Conservation (phyloP, 2,888 invertebrate species). For the Strigamia maritima region DNA sequence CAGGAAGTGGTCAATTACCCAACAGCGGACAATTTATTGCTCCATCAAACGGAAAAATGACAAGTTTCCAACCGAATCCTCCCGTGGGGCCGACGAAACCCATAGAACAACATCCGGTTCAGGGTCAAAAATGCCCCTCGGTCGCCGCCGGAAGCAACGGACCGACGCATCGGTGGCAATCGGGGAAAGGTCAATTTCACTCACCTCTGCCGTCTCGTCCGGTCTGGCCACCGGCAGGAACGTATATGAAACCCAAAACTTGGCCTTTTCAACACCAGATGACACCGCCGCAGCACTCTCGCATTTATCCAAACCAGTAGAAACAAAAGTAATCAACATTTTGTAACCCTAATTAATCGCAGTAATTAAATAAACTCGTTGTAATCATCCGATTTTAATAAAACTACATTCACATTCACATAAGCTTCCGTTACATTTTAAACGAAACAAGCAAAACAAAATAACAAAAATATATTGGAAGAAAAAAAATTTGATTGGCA, state of each 20-base stretch:
- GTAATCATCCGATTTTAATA: too few relatives aligned
- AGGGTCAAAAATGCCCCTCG: background rate
- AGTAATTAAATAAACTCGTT: too few relatives aligned
- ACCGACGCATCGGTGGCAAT: background rate
- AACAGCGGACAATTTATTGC: too few relatives aligned
- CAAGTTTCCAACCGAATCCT: too few relatives aligned
- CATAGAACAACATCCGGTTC: too few relatives aligned
- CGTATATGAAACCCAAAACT: background rate
- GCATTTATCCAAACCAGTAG: too few relatives aligned
- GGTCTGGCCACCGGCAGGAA: background rate
- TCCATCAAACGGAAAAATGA: too few relatives aligned
- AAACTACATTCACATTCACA: background rate
- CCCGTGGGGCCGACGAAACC: background rate
- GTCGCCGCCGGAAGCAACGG: background rate
- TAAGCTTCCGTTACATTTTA: background rate
- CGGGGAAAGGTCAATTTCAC: background rate
- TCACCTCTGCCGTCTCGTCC: background rate
- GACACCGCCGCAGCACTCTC: background rate
- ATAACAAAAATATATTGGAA: background rate
- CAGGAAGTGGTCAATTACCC: too few relatives aligned
- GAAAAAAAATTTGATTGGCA: constrained; percentile 11
- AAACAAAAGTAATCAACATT: too few relatives aligned
- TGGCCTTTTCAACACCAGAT: background rate
- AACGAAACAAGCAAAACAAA: background rate
- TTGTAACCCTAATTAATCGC: too few relatives aligned